These are phyloP conservation scores for Laticauda laticaudata DNA, from an alignment of 2,113 vertebrate genomes.

Conservation along the genomic window DNA sequence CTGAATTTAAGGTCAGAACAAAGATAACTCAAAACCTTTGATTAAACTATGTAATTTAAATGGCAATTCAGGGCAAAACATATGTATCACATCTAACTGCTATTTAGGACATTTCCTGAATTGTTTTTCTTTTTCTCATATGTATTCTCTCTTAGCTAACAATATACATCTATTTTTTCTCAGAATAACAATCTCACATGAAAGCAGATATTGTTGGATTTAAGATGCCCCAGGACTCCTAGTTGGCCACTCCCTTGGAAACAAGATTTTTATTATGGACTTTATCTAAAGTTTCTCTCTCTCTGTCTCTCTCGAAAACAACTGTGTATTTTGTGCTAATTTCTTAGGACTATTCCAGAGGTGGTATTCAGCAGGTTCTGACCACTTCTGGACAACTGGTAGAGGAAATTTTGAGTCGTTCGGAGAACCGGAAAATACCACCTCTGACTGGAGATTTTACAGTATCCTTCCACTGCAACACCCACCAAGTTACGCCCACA, in stretches of 20 bases:
- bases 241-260: not conserved
- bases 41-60: not conserved
- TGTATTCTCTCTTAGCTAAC: not conserved
- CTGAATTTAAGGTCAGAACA: not conserved
- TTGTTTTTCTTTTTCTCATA: not conserved
- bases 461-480: too few species aligned
- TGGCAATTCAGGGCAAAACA: not conserved
- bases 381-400: too few species aligned
- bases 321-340: not conserved
- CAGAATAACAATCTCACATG: not conserved
- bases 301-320: not conserved
- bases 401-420: too few species aligned
- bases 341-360: not conserved
- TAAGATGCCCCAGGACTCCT: not conserved
- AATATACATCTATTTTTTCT: not conserved
- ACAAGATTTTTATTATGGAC: not conserved
- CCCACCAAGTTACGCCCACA: too few species aligned
- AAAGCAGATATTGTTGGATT: not conserved
- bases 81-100: not conserved
- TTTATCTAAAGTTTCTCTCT: not conserved
- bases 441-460: too few species aligned
- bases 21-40: not conserved
- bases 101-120: not conserved
- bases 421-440: too few species aligned
- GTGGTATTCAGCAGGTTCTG: too few species aligned